Evolutionary conservation across 1,140 invertebrate genomes (phyloP), one percentile per base, ranked within the genome.

Genomic region (Tribolium madens): DNA sequence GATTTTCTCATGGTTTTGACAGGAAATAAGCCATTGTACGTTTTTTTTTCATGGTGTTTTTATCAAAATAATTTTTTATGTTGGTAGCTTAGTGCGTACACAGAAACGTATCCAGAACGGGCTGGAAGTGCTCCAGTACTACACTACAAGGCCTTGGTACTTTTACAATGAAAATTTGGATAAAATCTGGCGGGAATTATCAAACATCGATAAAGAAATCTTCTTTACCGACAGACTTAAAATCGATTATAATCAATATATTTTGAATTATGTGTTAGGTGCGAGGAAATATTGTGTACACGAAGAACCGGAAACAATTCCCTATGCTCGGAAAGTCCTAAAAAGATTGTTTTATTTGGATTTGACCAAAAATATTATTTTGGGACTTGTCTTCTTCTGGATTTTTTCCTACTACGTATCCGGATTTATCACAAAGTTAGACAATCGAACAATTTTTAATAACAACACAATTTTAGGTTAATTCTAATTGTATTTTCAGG

Each of bases 91-190:
- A 87, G 87, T 94, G 0, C 89, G 88, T 77, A 87, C 91, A 2
- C 93, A 94, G 84, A 88, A 89, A 10, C 89, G 89, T 53, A 88
- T 94, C 3, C 89, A 88, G 4, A 87, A 86, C 36, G 93, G 93
- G 0, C 77, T 93, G 0, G 86, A 89, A 73, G 86, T 93, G 0
- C 84, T 97, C 0, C 92, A 96, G 80, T 97, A 95, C 85, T 98
- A 97, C 83, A 97, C 95, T 3, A 94, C 91, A 1, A 92, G 93
- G 82, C 88, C 93, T 80, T 97, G 95, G 95, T 87, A 89, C 48
- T 97, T 97, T 84, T 87, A 85, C 47, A 95, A 94, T 76, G 91
- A 94, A 2, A 92, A 92, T 68, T 88, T 95, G 75, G 85, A 87
- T 76, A 83, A 91, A 78, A 82, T 98, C 10, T 87, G 89, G 42